These are phyloP conservation scores for Festucalex cinctus DNA, from an alignment of 2,113 vertebrate species.

Conservation along the genomic window DNA sequence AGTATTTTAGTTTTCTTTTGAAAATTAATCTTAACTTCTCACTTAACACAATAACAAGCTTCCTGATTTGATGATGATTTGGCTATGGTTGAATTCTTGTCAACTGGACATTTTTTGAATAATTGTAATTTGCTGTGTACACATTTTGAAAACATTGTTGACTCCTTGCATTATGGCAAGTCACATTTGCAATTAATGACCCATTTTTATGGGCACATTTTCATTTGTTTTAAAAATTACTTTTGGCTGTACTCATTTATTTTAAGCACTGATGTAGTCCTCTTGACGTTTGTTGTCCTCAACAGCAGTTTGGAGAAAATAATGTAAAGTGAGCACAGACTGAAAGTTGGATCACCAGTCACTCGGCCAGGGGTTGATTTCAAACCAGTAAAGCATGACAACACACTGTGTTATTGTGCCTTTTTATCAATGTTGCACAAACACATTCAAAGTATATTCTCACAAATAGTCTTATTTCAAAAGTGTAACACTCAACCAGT, in stretches of 20 bases:
- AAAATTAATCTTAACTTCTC: not conserved
- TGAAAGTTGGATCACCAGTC: slow-evolving; percentile 26
- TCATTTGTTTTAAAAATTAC: not conserved
- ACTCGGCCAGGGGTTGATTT: slow-evolving; percentile 42
- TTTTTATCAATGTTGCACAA: slow-evolving; percentile 72
- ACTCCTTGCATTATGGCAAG: not conserved
- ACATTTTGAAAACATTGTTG: not conserved
- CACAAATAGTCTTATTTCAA: slow-evolving; percentile 52
- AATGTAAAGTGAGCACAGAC: slow-evolving; percentile 25
- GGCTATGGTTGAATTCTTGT: not conserved
- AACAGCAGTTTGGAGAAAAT: slow-evolving; percentile 5
- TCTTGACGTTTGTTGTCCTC: slow-evolving; percentile 3
- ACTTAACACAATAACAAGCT: not conserved
- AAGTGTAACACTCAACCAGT: slow-evolving; percentile 35
- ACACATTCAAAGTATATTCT: slow-evolving; percentile 48
- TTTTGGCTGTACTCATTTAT: not conserved
- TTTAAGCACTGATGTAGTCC: slow-evolving; percentile 21
- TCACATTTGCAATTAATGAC: not conserved
- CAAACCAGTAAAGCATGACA: slow-evolving; percentile 64
- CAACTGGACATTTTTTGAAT: not conserved
- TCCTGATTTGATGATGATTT: not conserved
- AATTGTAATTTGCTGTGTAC: not conserved
- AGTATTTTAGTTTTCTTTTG: not conserved
- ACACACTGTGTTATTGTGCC: slow-evolving; percentile 74
- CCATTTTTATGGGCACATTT: not conserved